A percentile compares a stretch with the other conserved stretches of the same genome.
Evolutionary conservation across 2,797 vertebrate species (phyloP).

Genomic region (Melanotaenia nigrans): DNA sequence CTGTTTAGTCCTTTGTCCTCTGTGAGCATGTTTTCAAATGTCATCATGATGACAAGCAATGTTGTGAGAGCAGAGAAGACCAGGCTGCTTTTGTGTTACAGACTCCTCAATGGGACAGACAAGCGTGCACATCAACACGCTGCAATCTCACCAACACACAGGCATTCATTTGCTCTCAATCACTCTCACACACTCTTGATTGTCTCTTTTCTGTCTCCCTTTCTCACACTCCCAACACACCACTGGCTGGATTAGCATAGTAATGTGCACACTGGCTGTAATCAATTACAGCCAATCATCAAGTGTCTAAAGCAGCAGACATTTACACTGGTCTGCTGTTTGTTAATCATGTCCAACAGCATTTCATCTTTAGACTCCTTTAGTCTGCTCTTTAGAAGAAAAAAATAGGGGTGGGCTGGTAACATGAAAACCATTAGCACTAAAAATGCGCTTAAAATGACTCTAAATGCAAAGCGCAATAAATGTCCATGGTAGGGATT

Average conservation of each 20-base stretch:
- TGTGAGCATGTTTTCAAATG: conserved; percentile 79
- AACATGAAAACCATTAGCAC: conserved; percentile 53
- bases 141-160: conserved; percentile 59
- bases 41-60: conserved; percentile 78
- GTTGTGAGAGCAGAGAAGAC: conserved; percentile 66
- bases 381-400: conserved; percentile 50
- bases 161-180: conserved; percentile 67
- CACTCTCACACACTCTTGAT: conserved; percentile 57
- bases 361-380: conserved; percentile 74
- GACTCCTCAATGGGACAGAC: conserved; percentile 72
- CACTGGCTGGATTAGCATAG: conserved; percentile 82
- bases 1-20: conserved; percentile 77
- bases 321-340: conserved; percentile 77
- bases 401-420: neutral
- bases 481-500: conserved; percentile 42
- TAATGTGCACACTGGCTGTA: conserved; percentile 81
- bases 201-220: conserved; percentile 46
- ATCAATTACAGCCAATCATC: conserved; percentile 84
- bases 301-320: conserved; percentile 76
- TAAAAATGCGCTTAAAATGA: conserved; percentile 18
- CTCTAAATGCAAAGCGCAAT: conserved; percentile 41
- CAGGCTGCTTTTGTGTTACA: conserved; percentile 65
- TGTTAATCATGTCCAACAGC: conserved; percentile 82
- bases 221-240: conserved; percentile 46
- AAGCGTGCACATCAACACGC: conserved; percentile 60